These are phyloP conservation scores for Tanytarsus gracilentus DNA, from an alignment of 2,888 invertebrate species.

Conservation along the genomic window DNA sequence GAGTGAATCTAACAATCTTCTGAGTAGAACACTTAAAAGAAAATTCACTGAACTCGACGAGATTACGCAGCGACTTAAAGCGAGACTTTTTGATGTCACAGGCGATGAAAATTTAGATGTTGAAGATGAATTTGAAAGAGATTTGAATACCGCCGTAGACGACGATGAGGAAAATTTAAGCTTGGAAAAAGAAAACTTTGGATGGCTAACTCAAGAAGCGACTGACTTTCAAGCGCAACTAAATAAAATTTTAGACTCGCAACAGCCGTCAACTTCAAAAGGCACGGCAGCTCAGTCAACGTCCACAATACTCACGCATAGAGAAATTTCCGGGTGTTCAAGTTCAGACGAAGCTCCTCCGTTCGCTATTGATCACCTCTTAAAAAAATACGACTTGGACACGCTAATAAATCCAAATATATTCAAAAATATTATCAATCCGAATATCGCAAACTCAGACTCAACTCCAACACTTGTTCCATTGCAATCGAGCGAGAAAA, in stretches of 20 bases:
- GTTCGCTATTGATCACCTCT: conserved; percentile 10
- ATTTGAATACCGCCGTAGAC: conserved; percentile 44
- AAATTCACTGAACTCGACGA: conserved; percentile 55
- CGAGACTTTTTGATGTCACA: conserved; percentile 50
- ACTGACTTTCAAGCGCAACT: neutral
- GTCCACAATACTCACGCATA: neutral
- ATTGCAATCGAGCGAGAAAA: neutral
- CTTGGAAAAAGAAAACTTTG: neutral
- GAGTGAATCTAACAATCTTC: conserved; percentile 33
- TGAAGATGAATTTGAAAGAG: conserved; percentile 50
- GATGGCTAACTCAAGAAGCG: conserved; percentile 1
- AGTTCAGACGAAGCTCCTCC: neutral
- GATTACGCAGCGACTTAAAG: conserved; percentile 51
- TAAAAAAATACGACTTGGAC: conserved; percentile 22
- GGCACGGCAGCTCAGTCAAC: neutral
- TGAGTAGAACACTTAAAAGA: conserved; percentile 48
- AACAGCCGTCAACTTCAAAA: conserved; percentile 13
- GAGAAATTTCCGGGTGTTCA: conserved; percentile 7
- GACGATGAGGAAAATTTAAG: neutral
- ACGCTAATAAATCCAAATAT: conserved; percentile 27
- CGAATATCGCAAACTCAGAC: conserved; percentile 9
- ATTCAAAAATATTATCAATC: conserved; percentile 17
- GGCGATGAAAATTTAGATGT: conserved; percentile 44
- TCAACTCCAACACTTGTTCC: conserved; percentile 14
- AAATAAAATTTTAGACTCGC: neutral